Base-by-base conservation (phyloP, 2,888 invertebrate genomes). In the Allolobophora icterica region DNA sequence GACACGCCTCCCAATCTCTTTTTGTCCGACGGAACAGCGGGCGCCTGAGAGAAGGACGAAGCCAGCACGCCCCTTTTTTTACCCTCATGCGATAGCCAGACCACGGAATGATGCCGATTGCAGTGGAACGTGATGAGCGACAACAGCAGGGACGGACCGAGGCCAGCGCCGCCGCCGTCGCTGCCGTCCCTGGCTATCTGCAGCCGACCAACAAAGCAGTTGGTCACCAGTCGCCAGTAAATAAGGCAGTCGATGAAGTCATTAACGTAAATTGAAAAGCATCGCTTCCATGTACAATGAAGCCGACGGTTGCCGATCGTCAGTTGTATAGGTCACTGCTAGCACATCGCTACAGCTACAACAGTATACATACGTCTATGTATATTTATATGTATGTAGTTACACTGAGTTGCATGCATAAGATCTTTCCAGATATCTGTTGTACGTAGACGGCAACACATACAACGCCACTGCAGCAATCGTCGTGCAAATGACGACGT, bases 221-320 rank as follows among this genome's bases (percentile, higher is more conserved):
- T n/a, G 71, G 71, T 71, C 71, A 71, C 71, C 71, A 71, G 71
- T 71, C 71, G 71, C 71, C n/a, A n/a, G 71, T 71, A 71, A 71
- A 71, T 71, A 71, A 71, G 71, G 71, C 30, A 71, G 71, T 71
- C 71, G 71, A 71, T 71, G 71, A 71, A 71, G 71, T 71, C 71
- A 71, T 71, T 71, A 71, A 71, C 71, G 71, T 71, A 71, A 71
- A 71, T 71, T 71, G 71, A 71, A 71, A 71, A 71, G 71, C 71
- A 71, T 71, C 71, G 71, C 71, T 71, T 71, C 71, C 71, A 71
- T 71, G 71, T 71, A 71, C 30, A 71, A 71, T 71, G 71, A 30
- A 71, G 71, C 71, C 71, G 17, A 8, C 71, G 30, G n/a, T 11
- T n/a, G 71, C n/a, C 30, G n/a, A 71, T 71, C 71, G 71, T 71